Percentiles rank a stretch among this genome's conserved stretches.
Evolutionary conservation across 2,888 invertebrate genomes (phyloP).

Genomic region (Drosophila austrosaltans): DNA sequence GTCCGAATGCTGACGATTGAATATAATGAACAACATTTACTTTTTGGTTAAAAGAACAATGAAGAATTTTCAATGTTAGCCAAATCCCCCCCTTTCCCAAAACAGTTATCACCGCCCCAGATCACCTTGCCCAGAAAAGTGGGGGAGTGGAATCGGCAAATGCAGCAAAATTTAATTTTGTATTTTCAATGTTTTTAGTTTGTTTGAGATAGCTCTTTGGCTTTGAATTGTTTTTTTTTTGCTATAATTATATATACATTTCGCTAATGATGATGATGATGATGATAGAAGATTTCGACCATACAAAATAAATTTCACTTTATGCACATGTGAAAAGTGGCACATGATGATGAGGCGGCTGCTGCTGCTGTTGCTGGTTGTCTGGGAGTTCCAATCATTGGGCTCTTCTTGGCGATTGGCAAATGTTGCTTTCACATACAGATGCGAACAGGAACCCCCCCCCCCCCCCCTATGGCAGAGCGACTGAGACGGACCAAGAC

Average conservation of each 20-base stretch:
- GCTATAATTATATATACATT: slow-evolving; percentile 41
- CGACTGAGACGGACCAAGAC: slow-evolving; percentile 15
- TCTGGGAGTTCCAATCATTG: slow-evolving; percentile 71
- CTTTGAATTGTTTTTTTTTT: slow-evolving; percentile 4
- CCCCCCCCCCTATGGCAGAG: slow-evolving; percentile 8
- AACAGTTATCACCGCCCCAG: slow-evolving; percentile 34
- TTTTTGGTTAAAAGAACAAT: slow-evolving; percentile 43
- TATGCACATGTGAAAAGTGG: slow-evolving; percentile 74
- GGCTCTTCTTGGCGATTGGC: slow-evolving; percentile 68
- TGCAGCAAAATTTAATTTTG: slow-evolving; percentile 8
- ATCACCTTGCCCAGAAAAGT: slow-evolving; percentile 63
- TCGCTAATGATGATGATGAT: slow-evolving; percentile 18
- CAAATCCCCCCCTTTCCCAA: not conserved
- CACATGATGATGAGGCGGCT: slow-evolving; percentile 74
- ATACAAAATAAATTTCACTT: slow-evolving; percentile 67
- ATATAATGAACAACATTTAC: slow-evolving; percentile 35
- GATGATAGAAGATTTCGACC: slow-evolving; percentile 57
- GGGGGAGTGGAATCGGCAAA: slow-evolving; percentile 34
- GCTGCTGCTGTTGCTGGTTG: slow-evolving; percentile 36
- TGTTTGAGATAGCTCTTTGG: slow-evolving; percentile 1
- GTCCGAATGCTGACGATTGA: slow-evolving; percentile 6
- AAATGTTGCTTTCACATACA: slow-evolving; percentile 67
- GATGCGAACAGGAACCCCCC: slow-evolving; percentile 24
- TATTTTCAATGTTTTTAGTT: slow-evolving; percentile 22
- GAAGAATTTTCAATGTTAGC: slow-evolving; percentile 63